Percentiles rank a stretch among this genome's conserved stretches.
phyloP scores from a whole-genome alignment of 1,140 invertebrate species.

The Eumeta japonica region DNA sequence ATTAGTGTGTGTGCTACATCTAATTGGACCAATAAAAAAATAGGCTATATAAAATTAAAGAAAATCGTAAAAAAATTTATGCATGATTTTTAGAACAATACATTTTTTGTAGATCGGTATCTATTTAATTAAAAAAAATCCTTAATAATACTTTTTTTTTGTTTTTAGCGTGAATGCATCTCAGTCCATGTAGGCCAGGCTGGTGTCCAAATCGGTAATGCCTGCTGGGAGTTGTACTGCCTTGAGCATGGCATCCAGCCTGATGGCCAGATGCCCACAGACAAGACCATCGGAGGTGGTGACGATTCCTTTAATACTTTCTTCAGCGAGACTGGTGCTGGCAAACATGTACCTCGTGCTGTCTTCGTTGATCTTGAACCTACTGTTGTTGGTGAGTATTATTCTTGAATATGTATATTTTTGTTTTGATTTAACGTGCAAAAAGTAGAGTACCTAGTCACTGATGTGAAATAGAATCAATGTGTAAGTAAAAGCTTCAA shows the following conservation, averaged over 20 bases:
- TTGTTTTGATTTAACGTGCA: not conserved
- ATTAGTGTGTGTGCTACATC: not conserved
- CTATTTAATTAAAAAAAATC: no score
- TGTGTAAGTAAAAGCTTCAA: no score
- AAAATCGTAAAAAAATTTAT: no score
- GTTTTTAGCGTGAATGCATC: slow-evolving; percentile 62
- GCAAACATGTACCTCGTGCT: slow-evolving; percentile 84
- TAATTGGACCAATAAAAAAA: not conserved
- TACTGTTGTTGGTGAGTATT: slow-evolving; percentile 75
- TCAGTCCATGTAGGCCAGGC: slow-evolving; percentile 75
- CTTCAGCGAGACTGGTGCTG: slow-evolving; percentile 86
- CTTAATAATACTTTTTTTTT: slow-evolving; percentile 8
- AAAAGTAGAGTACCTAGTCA: no score
- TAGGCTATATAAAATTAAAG: no score
- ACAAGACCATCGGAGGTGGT: slow-evolving; percentile 66
- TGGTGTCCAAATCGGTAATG: slow-evolving; percentile 77
- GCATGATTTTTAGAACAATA: no score
- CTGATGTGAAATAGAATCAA: no score
- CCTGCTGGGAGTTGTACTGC: slow-evolving; percentile 78
- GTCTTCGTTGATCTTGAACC: slow-evolving; percentile 88
- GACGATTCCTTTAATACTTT: slow-evolving; percentile 89
- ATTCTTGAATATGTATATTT: not conserved
- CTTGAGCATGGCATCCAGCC: slow-evolving; percentile 82
- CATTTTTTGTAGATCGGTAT: not conserved
- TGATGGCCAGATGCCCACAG: slow-evolving; percentile 68